phyloP scores from a whole-genome alignment of 2,888 invertebrate genomes.

The Ashinkailepas kermadecensis region DNA sequence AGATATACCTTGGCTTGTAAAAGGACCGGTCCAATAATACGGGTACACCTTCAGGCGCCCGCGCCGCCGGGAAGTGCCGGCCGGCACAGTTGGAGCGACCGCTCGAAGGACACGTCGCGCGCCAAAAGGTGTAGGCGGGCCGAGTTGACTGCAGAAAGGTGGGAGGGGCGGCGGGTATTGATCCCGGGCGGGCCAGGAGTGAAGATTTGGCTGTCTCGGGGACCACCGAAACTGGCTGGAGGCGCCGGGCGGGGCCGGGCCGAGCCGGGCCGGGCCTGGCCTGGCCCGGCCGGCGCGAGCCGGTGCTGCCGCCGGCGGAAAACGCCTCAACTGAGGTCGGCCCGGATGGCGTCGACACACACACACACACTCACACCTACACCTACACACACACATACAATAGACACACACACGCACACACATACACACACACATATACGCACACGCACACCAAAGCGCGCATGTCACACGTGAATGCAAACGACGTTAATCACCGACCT shows the following conservation, averaged over 20 bases:
- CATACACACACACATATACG: too few relatives aligned
- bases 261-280: not conserved
- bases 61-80: not conserved
- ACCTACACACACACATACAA: too few relatives aligned
- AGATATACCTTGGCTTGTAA: conserved; percentile 22
- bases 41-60: not conserved
- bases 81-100: not conserved
- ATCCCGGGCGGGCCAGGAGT: conserved; percentile 7
- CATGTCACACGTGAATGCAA: too few relatives aligned
- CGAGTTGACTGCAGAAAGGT: conserved; percentile 21
- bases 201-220: conserved; percentile 4
- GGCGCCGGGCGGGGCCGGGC: not conserved
- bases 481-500: not conserved
- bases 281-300: not conserved
- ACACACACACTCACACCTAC: not conserved
- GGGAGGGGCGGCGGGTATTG: conserved; percentile 21
- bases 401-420: too few relatives aligned
- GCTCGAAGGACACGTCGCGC: not conserved
- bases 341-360: not conserved
- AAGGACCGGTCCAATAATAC: not conserved
- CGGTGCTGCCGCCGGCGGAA: conserved; percentile 5
- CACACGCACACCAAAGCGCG: too few relatives aligned
- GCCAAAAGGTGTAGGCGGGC: not conserved
- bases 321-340: not conserved
- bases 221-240: conserved; percentile 2